Evolutionary conservation across 2,888 invertebrate species (phyloP).

Genomic region (Hyposoter didymator): DNA sequence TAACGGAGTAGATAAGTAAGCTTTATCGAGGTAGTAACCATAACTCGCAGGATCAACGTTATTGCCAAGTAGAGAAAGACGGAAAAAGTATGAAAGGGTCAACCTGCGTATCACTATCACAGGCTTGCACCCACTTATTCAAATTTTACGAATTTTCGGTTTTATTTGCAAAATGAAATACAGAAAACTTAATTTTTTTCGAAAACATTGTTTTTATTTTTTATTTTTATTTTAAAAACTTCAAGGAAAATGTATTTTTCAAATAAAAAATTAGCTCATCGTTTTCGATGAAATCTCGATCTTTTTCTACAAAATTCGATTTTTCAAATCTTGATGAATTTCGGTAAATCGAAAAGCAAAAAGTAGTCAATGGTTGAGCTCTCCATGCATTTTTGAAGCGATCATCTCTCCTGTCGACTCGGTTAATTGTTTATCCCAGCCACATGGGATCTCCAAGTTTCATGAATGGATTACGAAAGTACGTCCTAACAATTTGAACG

Average conservation of each 20-base stretch:
- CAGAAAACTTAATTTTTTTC: too few relatives aligned
- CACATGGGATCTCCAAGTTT: constrained; percentile 44
- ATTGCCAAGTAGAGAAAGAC: constrained; percentile 41
- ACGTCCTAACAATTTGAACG: constrained; percentile 60
- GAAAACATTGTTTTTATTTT: too few relatives aligned
- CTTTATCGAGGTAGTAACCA: constrained; percentile 66
- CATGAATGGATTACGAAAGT: constrained; percentile 47
- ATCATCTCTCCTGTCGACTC: constrained; percentile 26
- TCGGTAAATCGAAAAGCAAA: neutral
- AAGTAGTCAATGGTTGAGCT: neutral
- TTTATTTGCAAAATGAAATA: too few relatives aligned
- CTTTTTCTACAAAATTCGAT: too few relatives aligned
- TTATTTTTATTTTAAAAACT: too few relatives aligned
- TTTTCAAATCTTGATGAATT: neutral
- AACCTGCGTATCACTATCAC: constrained; percentile 56
- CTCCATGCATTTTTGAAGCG: constrained; percentile 12
- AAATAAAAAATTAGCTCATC: too few relatives aligned
- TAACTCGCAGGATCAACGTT: constrained; percentile 66
- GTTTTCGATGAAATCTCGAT: too few relatives aligned
- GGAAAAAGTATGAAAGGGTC: constrained; percentile 47
- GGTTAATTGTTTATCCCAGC: constrained; percentile 57
- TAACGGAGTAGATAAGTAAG: constrained; percentile 68
- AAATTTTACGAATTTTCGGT: constrained; percentile 34
- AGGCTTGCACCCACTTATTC: constrained; percentile 66
- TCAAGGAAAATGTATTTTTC: too few relatives aligned